phyloP scores from a whole-genome alignment of 2,888 invertebrate species.

The Chymomyza procnemis region DNA sequence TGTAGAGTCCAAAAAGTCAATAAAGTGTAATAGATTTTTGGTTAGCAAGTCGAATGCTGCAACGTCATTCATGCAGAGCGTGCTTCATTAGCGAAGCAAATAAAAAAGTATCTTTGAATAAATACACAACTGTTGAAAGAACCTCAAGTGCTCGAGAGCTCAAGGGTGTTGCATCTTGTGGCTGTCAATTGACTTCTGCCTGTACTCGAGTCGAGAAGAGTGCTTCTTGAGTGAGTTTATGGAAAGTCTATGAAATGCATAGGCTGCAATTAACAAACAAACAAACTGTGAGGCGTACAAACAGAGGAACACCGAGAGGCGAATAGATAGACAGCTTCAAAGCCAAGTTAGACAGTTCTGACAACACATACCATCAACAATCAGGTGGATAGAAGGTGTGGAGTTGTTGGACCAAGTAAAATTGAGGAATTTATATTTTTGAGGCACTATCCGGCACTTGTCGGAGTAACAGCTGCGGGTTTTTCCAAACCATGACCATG shows the following conservation, averaged over 20 bases:
- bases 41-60: conserved; percentile 15
- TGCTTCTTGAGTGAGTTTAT: conserved; percentile 2
- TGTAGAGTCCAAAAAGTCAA: background rate
- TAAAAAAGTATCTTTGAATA: conserved; percentile 19
- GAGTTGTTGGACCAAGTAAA: conserved; percentile 24
- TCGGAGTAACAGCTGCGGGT: background rate
- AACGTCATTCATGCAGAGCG: conserved; percentile 12
- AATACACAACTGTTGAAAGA: background rate
- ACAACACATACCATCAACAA: background rate
- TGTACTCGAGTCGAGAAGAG: background rate
- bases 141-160: conserved; percentile 42
- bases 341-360: background rate
- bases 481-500: conserved; percentile 10
- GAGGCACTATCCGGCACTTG: conserved; percentile 3
- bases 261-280: conserved; percentile 29
- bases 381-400: background rate
- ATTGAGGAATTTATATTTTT: conserved; percentile 31
- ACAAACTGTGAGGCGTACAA: too few species aligned
- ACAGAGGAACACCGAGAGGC: background rate
- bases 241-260: conserved; percentile 16
- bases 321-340: background rate
- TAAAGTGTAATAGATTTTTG: background rate
- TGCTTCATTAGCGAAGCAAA: conserved; percentile 52
- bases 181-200: conserved; percentile 7
- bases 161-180: conserved; percentile 20